Base-by-base conservation (phyloP, 2,888 invertebrate species). In the Leucozona laternaria region DNA sequence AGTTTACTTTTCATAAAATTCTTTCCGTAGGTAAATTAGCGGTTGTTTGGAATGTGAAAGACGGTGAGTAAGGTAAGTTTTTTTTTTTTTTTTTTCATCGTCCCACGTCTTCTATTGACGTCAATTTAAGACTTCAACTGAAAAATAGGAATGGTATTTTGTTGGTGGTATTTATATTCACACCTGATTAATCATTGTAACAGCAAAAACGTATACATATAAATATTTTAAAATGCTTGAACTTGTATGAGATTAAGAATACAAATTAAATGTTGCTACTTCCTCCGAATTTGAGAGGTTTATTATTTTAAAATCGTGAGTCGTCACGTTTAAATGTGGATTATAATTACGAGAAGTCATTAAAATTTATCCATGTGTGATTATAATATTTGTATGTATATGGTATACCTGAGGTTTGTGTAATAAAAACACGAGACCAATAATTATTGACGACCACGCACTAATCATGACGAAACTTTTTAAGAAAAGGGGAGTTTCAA, bases 1-100 rank as follows among this genome's bases (percentile, higher is more conserved):
- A 62, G 62, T 60, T 60, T 60, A 22, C 22, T 15, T 60, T 60
- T 57, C 57, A 57, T 57, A 57, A 17, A 57, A 57, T 57, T 40
- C 37, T 10, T 45, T 64, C 17, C 17, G 17, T 13, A 31, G 6
- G 17, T 13, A 31, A 7, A 48, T 48, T 48, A 64, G 45, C 43
- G 28, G 43, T 48, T 45, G 64, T 15, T 15, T 64, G n/a, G 43
- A 45, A 48, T 64, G 45, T 31, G 13, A 28, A 28, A 31, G 62
- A 20, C 17, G 58, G 37, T 58, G 58, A 58, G 37, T 48, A 64
- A 64, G 11, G 25, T 45, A 8, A 7, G 11, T 25, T 45, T 45
- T 64, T 25, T 45, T 43, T 62, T 22, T 22, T 45, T 43, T 45
- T 22, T 13, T 62, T 22, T 7, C 7, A 37, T 28, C 17, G 7